Percentiles rank a stretch among this genome's conserved stretches.
These are phyloP conservation scores for Barnardius zonarius DNA, from an alignment of 2,113 vertebrate genomes.

Conservation along the genomic window DNA sequence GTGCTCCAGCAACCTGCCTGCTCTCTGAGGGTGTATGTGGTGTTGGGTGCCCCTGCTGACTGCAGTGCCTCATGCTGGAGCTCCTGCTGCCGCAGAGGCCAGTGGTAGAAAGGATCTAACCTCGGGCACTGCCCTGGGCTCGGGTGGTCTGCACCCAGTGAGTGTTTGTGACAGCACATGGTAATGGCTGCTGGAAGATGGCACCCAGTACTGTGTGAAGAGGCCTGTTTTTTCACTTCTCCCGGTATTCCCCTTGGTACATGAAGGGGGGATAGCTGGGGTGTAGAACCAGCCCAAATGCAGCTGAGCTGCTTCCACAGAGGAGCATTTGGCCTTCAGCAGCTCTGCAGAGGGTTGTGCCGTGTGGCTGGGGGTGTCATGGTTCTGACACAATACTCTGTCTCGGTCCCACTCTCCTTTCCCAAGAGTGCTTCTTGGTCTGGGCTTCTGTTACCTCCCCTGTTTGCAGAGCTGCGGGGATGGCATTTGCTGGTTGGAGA, in stretches of 20 bases:
- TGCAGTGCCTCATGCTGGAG: not conserved
- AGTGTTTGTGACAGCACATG: not conserved
- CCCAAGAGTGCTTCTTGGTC: not conserved
- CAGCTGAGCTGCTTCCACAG: not conserved
- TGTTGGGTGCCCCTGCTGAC: not conserved
- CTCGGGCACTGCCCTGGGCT: not conserved
- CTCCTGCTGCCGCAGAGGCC: not conserved
- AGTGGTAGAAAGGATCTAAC: not conserved
- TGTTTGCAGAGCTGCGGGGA: not conserved
- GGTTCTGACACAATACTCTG: fast-evolving
- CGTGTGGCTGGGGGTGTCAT: not conserved
- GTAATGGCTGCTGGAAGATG: not conserved
- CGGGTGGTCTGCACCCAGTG: fast-evolving
- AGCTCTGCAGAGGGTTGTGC: not conserved
- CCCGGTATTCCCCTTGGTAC: fast-evolving
- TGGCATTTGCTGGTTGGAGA: not conserved
- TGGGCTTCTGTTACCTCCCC: not conserved
- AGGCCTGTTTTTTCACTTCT: not conserved
- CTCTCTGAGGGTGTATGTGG: not conserved
- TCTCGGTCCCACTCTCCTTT: not conserved
- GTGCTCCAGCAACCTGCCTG: not conserved
- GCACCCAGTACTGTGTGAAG: not conserved
- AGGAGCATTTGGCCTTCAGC: not conserved
- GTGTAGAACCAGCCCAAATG: not conserved
- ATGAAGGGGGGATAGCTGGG: fast-evolving